These are phyloP conservation scores for Paratrypauchen microcephalus DNA, from an alignment of 2,797 vertebrate species.

Conservation along the genomic window DNA sequence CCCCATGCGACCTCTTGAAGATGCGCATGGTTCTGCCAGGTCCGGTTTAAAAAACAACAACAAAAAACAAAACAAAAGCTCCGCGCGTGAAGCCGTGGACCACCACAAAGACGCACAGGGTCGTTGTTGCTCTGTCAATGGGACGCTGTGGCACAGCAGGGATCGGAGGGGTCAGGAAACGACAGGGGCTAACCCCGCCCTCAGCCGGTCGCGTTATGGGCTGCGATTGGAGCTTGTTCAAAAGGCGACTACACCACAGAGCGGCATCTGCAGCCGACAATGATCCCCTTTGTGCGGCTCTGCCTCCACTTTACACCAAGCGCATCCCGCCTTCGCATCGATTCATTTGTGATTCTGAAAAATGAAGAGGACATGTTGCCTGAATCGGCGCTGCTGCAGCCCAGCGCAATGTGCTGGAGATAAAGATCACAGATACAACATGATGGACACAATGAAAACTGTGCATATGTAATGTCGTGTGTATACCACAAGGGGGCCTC, in stretches of 20 bases:
- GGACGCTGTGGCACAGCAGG: slow-evolving; percentile 43
- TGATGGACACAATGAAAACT: slow-evolving; percentile 49
- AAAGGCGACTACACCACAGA: slow-evolving; percentile 63
- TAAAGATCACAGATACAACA: slow-evolving; percentile 14
- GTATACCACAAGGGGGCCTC: slow-evolving; percentile 53
- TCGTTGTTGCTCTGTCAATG: slow-evolving; percentile 49
- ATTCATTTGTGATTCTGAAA: not conserved
- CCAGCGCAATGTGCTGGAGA: slow-evolving; percentile 35
- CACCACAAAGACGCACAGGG: slow-evolving; percentile 16
- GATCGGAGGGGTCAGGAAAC: slow-evolving; percentile 9
- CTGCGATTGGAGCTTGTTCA: slow-evolving; percentile 68
- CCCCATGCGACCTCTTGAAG: slow-evolving; percentile 46
- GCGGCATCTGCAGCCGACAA: slow-evolving; percentile 71
- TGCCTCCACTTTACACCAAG: slow-evolving; percentile 31
- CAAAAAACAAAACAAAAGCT: not conserved
- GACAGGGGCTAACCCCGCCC: slow-evolving; percentile 61
- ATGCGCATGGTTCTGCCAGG: slow-evolving; percentile 42
- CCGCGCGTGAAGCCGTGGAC: not conserved
- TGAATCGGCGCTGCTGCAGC: not conserved
- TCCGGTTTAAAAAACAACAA: slow-evolving; percentile 10
- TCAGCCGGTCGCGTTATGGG: slow-evolving; percentile 49
- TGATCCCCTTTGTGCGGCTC: slow-evolving; percentile 70
- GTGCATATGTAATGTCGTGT: not conserved
- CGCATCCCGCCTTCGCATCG: slow-evolving; percentile 18
- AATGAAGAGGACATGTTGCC: not conserved